These are phyloP conservation scores for Formica selysi DNA, from an alignment of 1,140 invertebrate species.

Conservation along the genomic window DNA sequence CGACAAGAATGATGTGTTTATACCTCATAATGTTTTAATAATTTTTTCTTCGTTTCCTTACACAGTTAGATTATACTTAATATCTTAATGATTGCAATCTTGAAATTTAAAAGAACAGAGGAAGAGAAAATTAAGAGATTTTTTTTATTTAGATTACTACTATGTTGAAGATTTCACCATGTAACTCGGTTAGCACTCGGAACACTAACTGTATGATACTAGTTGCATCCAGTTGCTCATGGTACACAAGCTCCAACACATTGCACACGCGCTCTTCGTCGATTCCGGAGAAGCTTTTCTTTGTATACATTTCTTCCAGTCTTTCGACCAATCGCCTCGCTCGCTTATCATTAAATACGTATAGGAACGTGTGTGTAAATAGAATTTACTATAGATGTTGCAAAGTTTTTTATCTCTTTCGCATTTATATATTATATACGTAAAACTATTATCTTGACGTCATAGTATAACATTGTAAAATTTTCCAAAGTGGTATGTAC, in stretches of 20 bases:
- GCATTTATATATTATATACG: background rate
- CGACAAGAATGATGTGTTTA: constrained; percentile 76
- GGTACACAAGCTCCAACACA: constrained; percentile 67
- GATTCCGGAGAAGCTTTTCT: constrained; percentile 47
- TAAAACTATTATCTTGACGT: background rate
- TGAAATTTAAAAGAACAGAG: background rate
- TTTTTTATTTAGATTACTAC: background rate
- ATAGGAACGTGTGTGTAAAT: constrained; percentile 1
- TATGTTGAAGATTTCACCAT: constrained; percentile 37
- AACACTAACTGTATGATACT: constrained; percentile 77
- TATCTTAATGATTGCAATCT: background rate
- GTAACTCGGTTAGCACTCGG: constrained; percentile 69
- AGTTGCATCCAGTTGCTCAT: constrained; percentile 75
- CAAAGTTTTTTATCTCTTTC: constrained; percentile 23
- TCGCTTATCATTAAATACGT: background rate
- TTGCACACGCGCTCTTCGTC: constrained; percentile 81
- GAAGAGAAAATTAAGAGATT: background rate
- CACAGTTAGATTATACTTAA: background rate
- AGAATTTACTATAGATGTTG: background rate
- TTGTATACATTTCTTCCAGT: constrained; percentile 15
- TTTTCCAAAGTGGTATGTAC: background rate
- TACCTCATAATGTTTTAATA: constrained; percentile 76
- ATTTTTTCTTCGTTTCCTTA: background rate
- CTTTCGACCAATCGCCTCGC: background rate
- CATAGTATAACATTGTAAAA: background rate